Base-by-base conservation (phyloP, 2,113 vertebrate genomes). In the Perca fluviatilis region DNA sequence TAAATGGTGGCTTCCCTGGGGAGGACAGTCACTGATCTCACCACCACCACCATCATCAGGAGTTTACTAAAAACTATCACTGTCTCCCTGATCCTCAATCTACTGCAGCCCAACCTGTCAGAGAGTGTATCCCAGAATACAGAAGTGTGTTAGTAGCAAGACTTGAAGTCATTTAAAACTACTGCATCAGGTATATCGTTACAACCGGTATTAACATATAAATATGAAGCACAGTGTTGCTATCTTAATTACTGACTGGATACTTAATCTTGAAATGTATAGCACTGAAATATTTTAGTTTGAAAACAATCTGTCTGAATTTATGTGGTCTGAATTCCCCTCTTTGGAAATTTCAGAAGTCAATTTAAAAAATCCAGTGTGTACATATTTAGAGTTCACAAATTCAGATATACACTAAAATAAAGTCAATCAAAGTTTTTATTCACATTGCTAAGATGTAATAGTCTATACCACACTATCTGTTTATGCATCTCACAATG, bases 1-100 rank as follows among this genome's bases (percentile, higher is more conserved):
- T 72, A 61, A 84, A 86, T 12, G 25, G 69, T 25, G 33, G 36
- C 19, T 67, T 70, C 73, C 27, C 18, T 9, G 7, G 15, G 60
- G 19, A 54, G 9, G 13, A 69, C 36, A 57, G 40, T 47, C 16
- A 71, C 43, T 54, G 16, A 69, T 74, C 43, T 53, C 33, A 71
- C 30, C 23, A 12, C 15, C 64, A 56, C 15, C 64, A 56, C 60
- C 43, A 66, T 66, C 51, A 74, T 69, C 54, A n/a, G 19, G 25
- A n/a, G 54, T 57, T 60, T 5, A 47, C 36, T 21, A 63, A 50
- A 57, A 74, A 7, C 5, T 2, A 23, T 50, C 30, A 40, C 16
- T 1, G 10, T 51, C 5, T 60, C 9, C 57, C 5, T 70, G 14
- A 56, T 79, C 49, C 27, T 23, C 1, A 9, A 21, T 69, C 49